These are phyloP conservation scores for Patella ulyssiponensis DNA, from an alignment of 2,888 invertebrate species.

Conservation along the genomic window DNA sequence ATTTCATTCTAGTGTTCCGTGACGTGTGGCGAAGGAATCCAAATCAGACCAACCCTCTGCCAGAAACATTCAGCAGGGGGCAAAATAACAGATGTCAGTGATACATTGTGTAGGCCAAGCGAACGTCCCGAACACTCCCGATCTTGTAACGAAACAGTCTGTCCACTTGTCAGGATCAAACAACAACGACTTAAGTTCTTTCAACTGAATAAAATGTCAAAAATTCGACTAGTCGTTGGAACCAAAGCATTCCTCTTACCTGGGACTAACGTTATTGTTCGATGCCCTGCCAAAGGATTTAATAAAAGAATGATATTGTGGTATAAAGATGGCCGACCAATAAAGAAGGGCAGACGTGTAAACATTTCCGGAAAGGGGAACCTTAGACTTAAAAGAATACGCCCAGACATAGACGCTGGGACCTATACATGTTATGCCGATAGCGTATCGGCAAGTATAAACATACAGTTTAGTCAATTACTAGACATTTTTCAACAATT, in stretches of 20 bases:
- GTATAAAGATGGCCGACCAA: conserved; percentile 52
- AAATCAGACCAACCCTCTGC: conserved; percentile 87
- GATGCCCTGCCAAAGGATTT: conserved; percentile 61
- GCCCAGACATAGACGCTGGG: conserved; percentile 56
- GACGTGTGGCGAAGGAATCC: conserved; percentile 88
- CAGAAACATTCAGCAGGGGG: conserved; percentile 61
- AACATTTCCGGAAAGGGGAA: conserved; percentile 46
- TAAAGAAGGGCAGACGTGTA: conserved; percentile 46
- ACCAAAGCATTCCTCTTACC: conserved; percentile 60
- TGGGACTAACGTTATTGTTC: conserved; percentile 58
- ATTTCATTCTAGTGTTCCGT: conserved; percentile 85
- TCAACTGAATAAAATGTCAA: conserved; percentile 57
- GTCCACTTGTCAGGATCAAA: conserved; percentile 56
- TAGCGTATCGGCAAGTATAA: conserved; percentile 51
- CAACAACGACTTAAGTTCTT: conserved; percentile 53
- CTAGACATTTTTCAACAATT: conserved; percentile 44
- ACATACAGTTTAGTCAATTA: conserved; percentile 53
- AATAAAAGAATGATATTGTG: conserved; percentile 60
- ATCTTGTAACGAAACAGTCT: conserved; percentile 49
- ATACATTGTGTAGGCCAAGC: conserved; percentile 48
- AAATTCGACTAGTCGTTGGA: conserved; percentile 57
- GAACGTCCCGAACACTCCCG: conserved; percentile 47
- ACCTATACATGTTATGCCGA: conserved; percentile 63
- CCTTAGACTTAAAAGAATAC: conserved; percentile 51
- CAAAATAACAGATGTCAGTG: conserved; percentile 45